Base-by-base conservation (phyloP, 2,113 vertebrate species). In the Herpetotheres cachinnans region DNA sequence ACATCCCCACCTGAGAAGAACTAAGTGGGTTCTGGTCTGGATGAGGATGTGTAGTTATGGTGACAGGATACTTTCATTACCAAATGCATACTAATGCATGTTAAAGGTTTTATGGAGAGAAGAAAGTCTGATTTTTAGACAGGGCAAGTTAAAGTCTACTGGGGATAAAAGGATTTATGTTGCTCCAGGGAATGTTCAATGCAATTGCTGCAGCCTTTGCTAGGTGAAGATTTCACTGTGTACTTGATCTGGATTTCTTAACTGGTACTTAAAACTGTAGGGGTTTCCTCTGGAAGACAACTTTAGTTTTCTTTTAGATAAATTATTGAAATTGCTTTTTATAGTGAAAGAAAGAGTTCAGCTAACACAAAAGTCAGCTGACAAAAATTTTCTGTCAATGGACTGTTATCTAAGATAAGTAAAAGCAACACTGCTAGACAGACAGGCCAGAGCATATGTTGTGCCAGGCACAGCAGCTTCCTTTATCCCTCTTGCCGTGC, bases 401-500 rank as follows among this genome's bases (percentile, higher is more conserved):
- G 12, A 78, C 25, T 2, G 7, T 74, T 86, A 82, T 15, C 55
- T 38, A 62, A 87, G 42, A 36, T 36, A 81, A 80, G 20, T 10
- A 62, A 86, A 93, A 88, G 49, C n/a, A 85, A 21, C 29, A 16
- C 6, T 40, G 44, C 26, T 44, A 70, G 59, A 70, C 36, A 77
- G 42, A 46, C 34, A 80, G 44, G 61, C 11, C 49, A 65, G 55
- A 61, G 84, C 3, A 2, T 2, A 34, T 0, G 0, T n/a, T 69
- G 40, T 72, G 61, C 56, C 78, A 79, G 70, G 78, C 66, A 52
- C 42, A 71, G 85, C 73, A 86, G 74, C 61, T 82, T 67, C 34
- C 58, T 72, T 59, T 36, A 90, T 70, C 49, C 82, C 40, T 69
- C 49, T 18, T 66, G 59, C 71, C 19, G 7, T 26, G 67, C 2